Conservation (phyloP, 2,888 invertebrate species). For the Bhutanitis thaidina region DNA sequence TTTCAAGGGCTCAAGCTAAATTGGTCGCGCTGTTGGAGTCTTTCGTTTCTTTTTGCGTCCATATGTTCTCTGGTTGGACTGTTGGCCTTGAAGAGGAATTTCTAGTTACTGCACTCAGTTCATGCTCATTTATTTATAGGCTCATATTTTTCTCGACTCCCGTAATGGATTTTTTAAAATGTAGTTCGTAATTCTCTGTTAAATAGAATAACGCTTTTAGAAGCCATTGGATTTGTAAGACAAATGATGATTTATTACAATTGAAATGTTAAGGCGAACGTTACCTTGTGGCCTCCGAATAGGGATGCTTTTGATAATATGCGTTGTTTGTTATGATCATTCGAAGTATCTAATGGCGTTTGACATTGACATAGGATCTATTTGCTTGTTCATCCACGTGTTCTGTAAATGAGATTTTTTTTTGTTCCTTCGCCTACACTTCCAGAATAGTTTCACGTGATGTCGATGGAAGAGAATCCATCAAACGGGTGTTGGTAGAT, state of each 20-base stretch:
- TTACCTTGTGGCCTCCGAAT: background rate
- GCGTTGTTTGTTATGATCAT: background rate
- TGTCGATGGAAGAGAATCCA: no score
- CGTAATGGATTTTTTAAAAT: conserved; percentile 19
- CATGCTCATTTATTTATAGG: conserved; percentile 59
- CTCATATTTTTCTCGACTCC: conserved; percentile 27
- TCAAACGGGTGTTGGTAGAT: no score
- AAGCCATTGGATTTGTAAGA: conserved; percentile 5
- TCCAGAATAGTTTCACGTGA: no score
- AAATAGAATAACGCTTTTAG: conserved; percentile 17
- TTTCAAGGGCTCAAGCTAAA: conserved; percentile 41
- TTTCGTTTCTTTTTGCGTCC: conserved; percentile 65
- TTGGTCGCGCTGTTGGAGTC: conserved; percentile 43
- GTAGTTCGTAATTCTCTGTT: conserved; percentile 2
- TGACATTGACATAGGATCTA: conserved; percentile 20
- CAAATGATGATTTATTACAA: conserved; percentile 12
- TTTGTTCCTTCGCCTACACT: no score
- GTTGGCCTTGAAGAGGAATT: conserved; percentile 69
- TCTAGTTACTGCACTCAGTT: conserved; percentile 61
- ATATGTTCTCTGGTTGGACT: conserved; percentile 73
- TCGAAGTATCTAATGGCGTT: conserved; percentile 11
- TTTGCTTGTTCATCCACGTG: conserved; percentile 13
- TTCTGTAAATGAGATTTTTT: conserved; percentile 8
- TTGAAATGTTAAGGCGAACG: background rate
- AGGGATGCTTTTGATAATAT: background rate